These are phyloP conservation scores for Panurus biarmicus DNA, from an alignment of 2,113 vertebrate genomes.

Conservation along the genomic window DNA sequence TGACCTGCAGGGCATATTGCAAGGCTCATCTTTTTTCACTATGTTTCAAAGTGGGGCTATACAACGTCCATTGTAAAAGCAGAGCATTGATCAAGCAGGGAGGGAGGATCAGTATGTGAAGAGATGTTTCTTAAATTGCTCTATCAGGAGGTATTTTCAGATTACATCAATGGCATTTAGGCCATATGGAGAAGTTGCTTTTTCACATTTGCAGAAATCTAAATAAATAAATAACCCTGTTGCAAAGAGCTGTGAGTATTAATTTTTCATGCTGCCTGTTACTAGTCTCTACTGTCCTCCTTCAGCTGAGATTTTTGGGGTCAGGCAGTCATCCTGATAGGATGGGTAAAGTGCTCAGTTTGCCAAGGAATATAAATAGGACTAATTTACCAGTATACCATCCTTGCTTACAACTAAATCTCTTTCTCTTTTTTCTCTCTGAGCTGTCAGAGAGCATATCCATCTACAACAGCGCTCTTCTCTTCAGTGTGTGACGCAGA, in stretches of 20 bases:
- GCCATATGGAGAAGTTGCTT: neutral
- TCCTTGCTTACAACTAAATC: neutral
- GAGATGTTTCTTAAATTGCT: neutral
- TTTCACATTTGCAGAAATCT: neutral
- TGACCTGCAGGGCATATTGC: slow-evolving; percentile 40
- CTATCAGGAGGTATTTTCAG: neutral
- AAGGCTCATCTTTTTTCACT: slow-evolving; percentile 45
- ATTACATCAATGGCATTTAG: neutral
- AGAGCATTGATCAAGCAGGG: slow-evolving; percentile 8
- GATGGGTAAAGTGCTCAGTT: neutral
- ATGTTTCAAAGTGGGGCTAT: slow-evolving; percentile 4
- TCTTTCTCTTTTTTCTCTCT: neutral
- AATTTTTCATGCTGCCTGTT: neutral
- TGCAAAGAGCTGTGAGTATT: neutral
- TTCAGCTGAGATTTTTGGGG: neutral
- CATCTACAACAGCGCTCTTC: neutral
- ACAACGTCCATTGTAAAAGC: slow-evolving; percentile 18
- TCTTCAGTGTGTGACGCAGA: neutral
- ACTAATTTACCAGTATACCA: neutral
- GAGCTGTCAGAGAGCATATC: neutral
- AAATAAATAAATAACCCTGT: slow-evolving; percentile 30
- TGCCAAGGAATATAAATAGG: slow-evolving; percentile 10
- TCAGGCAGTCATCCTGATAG: neutral
- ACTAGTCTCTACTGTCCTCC: neutral
- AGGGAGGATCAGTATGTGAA: neutral